Evolutionary conservation across 2,113 vertebrate genomes (phyloP).

Genomic region (Clarias macrocephalus): DNA sequence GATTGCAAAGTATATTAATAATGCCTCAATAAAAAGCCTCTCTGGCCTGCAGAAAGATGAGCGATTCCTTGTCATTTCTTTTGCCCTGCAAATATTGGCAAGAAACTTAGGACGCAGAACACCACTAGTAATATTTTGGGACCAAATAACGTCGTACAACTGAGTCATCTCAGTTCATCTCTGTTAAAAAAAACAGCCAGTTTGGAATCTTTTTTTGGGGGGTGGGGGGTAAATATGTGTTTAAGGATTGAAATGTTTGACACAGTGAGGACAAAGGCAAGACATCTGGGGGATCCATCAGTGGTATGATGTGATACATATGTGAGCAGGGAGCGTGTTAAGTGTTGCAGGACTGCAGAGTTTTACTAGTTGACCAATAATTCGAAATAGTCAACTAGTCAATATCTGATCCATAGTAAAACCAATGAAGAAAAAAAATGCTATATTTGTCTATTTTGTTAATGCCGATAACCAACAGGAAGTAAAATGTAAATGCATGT

Average conservation of each 20-base stretch:
- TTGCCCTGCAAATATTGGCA: slow-evolving; percentile 14
- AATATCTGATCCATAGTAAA: background rate
- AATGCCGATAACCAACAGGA: background rate
- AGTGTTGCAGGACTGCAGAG: too few species aligned
- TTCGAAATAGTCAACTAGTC: background rate
- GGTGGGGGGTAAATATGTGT: background rate
- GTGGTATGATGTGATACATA: background rate
- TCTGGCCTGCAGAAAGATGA: background rate
- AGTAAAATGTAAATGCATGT: background rate
- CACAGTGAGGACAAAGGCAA: background rate
- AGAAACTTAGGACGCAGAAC: background rate
- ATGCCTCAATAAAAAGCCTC: background rate
- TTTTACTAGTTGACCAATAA: background rate
- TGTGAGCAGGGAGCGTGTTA: background rate
- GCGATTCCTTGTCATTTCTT: background rate
- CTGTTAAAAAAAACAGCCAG: background rate
- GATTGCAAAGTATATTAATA: background rate
- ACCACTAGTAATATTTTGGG: background rate
- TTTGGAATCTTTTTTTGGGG: background rate
- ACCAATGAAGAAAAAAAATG: background rate
- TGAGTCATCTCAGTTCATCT: background rate
- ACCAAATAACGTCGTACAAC: slow-evolving; percentile 10
- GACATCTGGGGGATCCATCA: background rate
- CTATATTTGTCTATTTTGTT: background rate
- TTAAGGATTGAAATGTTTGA: background rate